Evolutionary conservation across 2,113 vertebrate species (phyloP).

Genomic region (Lycaon pictus): DNA sequence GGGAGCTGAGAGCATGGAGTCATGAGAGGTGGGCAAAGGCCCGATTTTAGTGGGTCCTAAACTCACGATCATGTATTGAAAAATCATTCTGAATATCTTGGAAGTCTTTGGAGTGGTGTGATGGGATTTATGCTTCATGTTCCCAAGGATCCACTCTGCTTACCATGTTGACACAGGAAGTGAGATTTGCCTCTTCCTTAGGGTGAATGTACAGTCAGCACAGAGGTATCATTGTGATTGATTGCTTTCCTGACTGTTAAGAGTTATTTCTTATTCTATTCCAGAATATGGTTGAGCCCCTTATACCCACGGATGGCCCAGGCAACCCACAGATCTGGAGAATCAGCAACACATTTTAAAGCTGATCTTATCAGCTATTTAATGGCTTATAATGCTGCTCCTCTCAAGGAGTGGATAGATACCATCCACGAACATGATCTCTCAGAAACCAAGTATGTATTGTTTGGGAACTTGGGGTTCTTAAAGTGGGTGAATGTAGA

Average conservation of each 20-base stretch:
- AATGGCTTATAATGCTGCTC: conserved; percentile 89
- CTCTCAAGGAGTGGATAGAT: conserved; percentile 93
- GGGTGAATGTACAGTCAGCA: fast-evolving
- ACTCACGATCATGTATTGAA: not conserved
- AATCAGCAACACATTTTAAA: conserved; percentile 96
- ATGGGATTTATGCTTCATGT: not conserved
- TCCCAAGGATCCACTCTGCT: not conserved
- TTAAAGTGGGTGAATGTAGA: not conserved
- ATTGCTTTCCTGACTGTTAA: not conserved
- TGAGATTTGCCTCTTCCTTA: not conserved
- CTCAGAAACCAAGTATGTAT: conserved; percentile 93
- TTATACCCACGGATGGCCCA: conserved; percentile 92
- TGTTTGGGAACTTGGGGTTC: fast-evolving
- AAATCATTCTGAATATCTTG: not conserved
- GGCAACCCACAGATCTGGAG: conserved; percentile 89
- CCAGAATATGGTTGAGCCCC: conserved; percentile 97
- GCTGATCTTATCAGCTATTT: conserved; percentile 95
- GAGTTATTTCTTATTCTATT: conserved; percentile 33
- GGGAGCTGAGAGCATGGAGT: fast-evolving
- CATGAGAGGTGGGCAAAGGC: not conserved
- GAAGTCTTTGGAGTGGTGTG: fast-evolving
- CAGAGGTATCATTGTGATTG: fast-evolving
- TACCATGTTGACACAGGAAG: fast-evolving
- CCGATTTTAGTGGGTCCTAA: not conserved
- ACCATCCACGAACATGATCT: conserved; percentile 94